Conservation (phyloP, 92 coral and sea anemone species). For the Zoanthus solanderi region DNA sequence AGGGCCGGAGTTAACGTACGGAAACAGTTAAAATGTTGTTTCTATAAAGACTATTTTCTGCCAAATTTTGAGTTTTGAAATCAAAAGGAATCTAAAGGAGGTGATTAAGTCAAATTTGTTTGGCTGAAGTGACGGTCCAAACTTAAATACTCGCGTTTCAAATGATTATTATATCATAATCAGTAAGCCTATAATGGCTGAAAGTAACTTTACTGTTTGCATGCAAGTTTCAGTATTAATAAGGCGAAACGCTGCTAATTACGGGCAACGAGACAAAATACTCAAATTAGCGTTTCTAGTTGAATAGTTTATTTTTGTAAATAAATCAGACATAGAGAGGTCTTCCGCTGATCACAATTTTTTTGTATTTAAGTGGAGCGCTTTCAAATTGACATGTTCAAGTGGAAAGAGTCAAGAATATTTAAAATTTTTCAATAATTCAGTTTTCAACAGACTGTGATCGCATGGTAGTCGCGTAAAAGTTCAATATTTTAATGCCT, state of each 20-base stretch:
- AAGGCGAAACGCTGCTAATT: constrained; percentile 12
- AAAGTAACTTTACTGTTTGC: neutral
- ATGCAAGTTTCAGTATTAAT: constrained; percentile 17
- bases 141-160: neutral
- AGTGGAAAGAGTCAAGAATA: neutral
- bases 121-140: neutral
- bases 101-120: neutral
- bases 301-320: constrained; percentile 33
- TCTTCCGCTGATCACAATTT: neutral
- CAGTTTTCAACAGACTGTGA: constrained; percentile 13
- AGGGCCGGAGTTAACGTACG: neutral
- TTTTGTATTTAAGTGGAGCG: constrained; percentile 11
- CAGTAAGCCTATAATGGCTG: constrained; percentile 16
- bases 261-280: constrained; percentile 14
- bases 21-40: neutral
- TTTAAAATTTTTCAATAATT: neutral
- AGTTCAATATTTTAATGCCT: constrained; percentile 15
- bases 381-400: neutral
- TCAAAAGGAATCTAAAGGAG: constrained; percentile 25
- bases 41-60: neutral
- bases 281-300: constrained; percentile 37
- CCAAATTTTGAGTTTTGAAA: neutral
- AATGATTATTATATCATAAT: constrained; percentile 9
- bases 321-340: neutral
- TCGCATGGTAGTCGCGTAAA: neutral